Percentiles rank a stretch among this genome's conserved stretches.
Evolutionary conservation across 2,797 vertebrate genomes (phyloP).

Genomic region (Avahi laniger): DNA sequence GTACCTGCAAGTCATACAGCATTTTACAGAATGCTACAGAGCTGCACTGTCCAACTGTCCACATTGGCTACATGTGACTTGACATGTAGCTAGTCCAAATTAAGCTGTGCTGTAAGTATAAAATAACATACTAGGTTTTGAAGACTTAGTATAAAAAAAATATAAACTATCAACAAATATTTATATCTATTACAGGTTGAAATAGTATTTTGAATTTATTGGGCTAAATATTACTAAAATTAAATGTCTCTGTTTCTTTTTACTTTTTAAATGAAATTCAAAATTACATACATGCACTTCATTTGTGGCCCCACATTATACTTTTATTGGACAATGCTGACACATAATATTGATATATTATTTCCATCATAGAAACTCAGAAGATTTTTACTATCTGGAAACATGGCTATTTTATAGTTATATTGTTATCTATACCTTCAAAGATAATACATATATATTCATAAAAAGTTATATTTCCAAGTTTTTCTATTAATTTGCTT

Average conservation of each 20-base stretch:
- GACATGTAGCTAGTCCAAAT: background rate
- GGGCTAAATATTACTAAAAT: constrained; percentile 10
- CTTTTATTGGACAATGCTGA: constrained; percentile 5
- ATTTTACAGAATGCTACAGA: constrained; percentile 15
- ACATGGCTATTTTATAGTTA: constrained; percentile 15
- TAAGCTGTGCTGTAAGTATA: background rate
- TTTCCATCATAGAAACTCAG: background rate
- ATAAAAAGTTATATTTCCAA: background rate
- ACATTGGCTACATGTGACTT: background rate
- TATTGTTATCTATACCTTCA: background rate
- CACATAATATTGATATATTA: background rate
- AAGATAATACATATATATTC: constrained; percentile 29
- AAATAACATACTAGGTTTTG: constrained; percentile 22
- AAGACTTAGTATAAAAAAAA: background rate
- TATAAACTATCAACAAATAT: background rate
- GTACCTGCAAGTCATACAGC: background rate
- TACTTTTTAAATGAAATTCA: constrained; percentile 19
- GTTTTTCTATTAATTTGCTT: constrained; percentile 30
- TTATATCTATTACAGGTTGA: background rate
- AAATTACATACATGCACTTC: background rate
- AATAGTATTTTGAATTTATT: constrained; percentile 38
- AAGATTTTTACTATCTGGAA: constrained; percentile 16
- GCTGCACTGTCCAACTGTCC: background rate
- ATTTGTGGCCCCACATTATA: background rate
- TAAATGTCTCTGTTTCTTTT: background rate